These are phyloP conservation scores for Lerema accius DNA, from an alignment of 1,140 invertebrate genomes.

Conservation along the genomic window DNA sequence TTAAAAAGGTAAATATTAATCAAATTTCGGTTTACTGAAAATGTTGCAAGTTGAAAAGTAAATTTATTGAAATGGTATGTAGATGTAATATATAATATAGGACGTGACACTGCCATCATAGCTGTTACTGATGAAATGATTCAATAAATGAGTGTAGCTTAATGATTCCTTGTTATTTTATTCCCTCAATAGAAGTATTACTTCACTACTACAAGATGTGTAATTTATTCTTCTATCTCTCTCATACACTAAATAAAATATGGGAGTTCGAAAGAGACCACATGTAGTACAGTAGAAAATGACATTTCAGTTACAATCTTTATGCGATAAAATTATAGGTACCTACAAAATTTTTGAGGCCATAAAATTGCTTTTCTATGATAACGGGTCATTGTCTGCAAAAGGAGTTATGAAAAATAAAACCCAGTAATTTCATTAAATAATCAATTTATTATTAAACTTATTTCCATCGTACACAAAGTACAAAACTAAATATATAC, in stretches of 20 bases:
- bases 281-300: too few species aligned
- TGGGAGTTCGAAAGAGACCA: too few species aligned
- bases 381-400: too few species aligned
- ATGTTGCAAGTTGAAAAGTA: slow-evolving; percentile 20
- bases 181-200: too few species aligned
- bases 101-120: slow-evolving; percentile 34
- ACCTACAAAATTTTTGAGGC: too few species aligned
- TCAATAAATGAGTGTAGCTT: slow-evolving; percentile 38
- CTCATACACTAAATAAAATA: too few species aligned
- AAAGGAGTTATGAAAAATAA: slow-evolving; percentile 36
- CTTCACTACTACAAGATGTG: too few species aligned
- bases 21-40: slow-evolving; percentile 3
- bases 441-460: slow-evolving; percentile 45
- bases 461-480: slow-evolving; percentile 61
- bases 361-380: too few species aligned
- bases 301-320: too few species aligned
- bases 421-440: slow-evolving; percentile 34
- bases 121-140: slow-evolving; percentile 17
- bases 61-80: slow-evolving; percentile 24
- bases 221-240: too few species aligned
- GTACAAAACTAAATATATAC: slow-evolving; percentile 62
- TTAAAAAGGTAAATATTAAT: not conserved
- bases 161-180: slow-evolving; percentile 30
- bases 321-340: too few species aligned
- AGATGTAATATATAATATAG: slow-evolving; percentile 16